phyloP scores from a whole-genome alignment of 2,113 vertebrate genomes.

The Chaetorhynchus papuensis region DNA sequence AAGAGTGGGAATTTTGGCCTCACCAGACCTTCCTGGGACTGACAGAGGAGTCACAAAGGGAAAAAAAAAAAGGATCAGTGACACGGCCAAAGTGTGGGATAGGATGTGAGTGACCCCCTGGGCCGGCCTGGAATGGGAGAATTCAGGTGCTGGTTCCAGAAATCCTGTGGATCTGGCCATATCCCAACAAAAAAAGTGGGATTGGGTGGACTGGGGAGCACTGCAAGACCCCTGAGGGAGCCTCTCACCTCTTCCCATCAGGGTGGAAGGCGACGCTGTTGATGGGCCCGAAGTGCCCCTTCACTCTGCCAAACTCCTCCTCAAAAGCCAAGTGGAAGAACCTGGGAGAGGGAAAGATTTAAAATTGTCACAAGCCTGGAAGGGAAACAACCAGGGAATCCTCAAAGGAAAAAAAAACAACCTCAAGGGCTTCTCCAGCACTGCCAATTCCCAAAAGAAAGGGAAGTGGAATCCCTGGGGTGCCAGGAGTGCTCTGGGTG shows the following conservation, averaged over 20 bases:
- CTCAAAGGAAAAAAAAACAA: no score
- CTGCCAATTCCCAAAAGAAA: neutral
- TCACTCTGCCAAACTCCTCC: conserved; percentile 96
- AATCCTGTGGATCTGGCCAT: rapidly evolving
- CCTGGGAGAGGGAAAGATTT: conserved; percentile 52
- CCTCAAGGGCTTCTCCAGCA: neutral
- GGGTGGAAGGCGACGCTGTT: conserved; percentile 98
- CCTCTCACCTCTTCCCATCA: conserved; percentile 89
- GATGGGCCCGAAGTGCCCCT: conserved; percentile 96
- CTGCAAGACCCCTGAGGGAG: neutral
- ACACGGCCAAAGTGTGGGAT: rapidly evolving
- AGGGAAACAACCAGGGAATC: neutral
- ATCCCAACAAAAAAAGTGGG: neutral
- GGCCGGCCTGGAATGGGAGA: neutral
- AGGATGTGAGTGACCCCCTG: rapidly evolving
- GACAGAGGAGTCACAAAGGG: neutral
- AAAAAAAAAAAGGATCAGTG: no score
- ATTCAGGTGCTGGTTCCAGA: neutral
- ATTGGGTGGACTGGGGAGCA: rapidly evolving
- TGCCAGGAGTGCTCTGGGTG: neutral
- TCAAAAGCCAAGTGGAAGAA: conserved; percentile 96
- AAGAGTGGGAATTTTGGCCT: rapidly evolving
- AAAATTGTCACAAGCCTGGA: neutral
- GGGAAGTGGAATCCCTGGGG: neutral
- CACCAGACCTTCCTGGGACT: neutral